Base-by-base conservation (phyloP, 2,113 vertebrate species). In the Dunckerocampus dactyliophorus region DNA sequence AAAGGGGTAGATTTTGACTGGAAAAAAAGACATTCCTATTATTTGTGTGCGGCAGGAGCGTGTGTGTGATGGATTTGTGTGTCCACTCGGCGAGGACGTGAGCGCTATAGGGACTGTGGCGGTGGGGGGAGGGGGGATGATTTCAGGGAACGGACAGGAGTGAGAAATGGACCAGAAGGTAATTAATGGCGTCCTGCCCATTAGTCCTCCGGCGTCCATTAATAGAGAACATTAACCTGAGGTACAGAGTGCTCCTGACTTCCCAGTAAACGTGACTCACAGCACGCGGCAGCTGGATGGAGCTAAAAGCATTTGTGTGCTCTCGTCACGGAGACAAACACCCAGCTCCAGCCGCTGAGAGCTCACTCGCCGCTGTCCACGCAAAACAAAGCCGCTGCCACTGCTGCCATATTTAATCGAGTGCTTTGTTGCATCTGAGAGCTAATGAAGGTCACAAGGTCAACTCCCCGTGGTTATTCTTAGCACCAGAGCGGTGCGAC, bases 211-310 rank as follows among this genome's bases (percentile, higher is more conserved):
- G 78, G 67, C 88, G 83, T 89, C 87, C 88, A 87, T 91, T 91
- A 92, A 90, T 88, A 88, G 88, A 88, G 88, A 90, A 90, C 90
- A 92, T 91, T 90, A 92, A 90, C 88, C 88, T 88, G 82, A 82
- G 85, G 88, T 79, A 90, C 89, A 91, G 80, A 89, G 89, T 87
- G 87, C 86, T 88, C 76, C 88, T 86, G 80, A 74, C 80, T 91
- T 92, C 84, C 88, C 82, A 79, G 86, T 85, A 90, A 88, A 82
- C 74, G 75, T 86, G 89, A 90, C 78, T 90, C 88, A 88, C 74
- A 45, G 56, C 56, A 42, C 77, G 65, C 74, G 77, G 76, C 75
- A 77, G 76, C 76, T 72, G 72, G 59, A 79, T 49, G 67, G 74
- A 82, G 80, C 78, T 90, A 90, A 90, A 90, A 90, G 88, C 87